A percentile compares a stretch with the other conserved stretches of the same genome.
phyloP scores from a whole-genome alignment of 1,140 invertebrate genomes.

The Drosophila asahinai region DNA sequence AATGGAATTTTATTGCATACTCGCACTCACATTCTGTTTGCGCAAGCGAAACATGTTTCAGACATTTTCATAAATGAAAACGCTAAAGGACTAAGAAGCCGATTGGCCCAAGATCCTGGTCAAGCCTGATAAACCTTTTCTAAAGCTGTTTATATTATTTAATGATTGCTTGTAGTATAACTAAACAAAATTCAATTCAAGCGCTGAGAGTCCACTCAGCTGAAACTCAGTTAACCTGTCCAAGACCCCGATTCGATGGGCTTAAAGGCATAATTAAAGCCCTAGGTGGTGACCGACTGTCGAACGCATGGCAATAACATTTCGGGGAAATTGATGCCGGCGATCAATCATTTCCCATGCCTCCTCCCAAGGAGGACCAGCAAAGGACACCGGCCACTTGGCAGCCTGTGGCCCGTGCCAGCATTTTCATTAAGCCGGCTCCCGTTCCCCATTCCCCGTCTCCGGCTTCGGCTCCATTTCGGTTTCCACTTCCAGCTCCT shows the following conservation, averaged over 20 bases:
- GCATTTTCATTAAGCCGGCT: constrained; percentile 46
- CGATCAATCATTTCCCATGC: constrained; percentile 73
- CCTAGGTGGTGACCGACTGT: constrained; percentile 40
- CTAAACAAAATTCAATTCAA: background rate
- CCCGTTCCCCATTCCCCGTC: background rate
- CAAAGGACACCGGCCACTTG: constrained; percentile 37
- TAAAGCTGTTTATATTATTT: constrained; percentile 4
- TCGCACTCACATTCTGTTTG: constrained; percentile 75
- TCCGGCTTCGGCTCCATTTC: background rate
- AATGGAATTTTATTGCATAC: constrained; percentile 80
- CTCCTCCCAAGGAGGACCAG: constrained; percentile 17
- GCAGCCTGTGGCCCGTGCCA: constrained; percentile 22
- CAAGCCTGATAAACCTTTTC: background rate
- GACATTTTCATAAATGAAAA: constrained; percentile 78
- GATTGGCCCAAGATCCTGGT: constrained; percentile 8
- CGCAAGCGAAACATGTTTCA: constrained; percentile 77
- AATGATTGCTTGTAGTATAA: no score
- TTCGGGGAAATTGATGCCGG: constrained; percentile 72
- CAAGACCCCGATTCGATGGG: background rate
- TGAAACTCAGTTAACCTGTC: background rate
- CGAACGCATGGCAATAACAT: constrained; percentile 68
- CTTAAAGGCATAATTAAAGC: constrained; percentile 51
- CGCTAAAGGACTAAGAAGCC: constrained; percentile 17
- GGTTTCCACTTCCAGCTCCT: constrained; percentile 5
- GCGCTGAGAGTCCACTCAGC: background rate